Percentiles rank a stretch among this genome's conserved stretches.
Conservation (phyloP, 2,888 invertebrate genomes). For the Lasius fuliginosus region DNA sequence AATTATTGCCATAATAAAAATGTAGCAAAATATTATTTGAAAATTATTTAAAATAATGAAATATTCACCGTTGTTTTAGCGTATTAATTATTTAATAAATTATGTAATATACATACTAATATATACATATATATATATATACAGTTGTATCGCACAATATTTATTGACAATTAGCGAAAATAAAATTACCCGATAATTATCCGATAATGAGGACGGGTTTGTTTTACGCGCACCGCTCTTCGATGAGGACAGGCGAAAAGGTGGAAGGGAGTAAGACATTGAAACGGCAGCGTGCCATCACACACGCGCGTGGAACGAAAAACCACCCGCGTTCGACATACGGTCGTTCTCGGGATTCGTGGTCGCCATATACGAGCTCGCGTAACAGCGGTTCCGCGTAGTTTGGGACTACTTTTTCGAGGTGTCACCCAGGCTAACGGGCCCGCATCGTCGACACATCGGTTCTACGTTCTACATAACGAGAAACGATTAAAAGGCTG, state of each 20-base stretch:
- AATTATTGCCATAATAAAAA: neutral
- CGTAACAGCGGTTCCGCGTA: constrained; percentile 78
- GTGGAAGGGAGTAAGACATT: constrained; percentile 52
- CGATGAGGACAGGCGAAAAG: constrained; percentile 16
- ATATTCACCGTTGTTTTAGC: neutral
- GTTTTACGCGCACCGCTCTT: neutral
- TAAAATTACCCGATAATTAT: constrained; percentile 12
- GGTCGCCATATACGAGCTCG: constrained; percentile 38
- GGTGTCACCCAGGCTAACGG: constrained; percentile 75
- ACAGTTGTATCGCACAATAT: neutral
- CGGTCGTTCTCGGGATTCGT: constrained; percentile 70
- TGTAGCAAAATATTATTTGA: neutral
- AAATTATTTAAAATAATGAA: neutral
- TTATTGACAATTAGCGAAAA: neutral
- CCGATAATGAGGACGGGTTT: neutral
- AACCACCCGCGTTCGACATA: constrained; percentile 76
- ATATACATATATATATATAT: too few relatives aligned
- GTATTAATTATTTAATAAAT: neutral
- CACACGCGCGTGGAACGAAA: constrained; percentile 63
- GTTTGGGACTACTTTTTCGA: constrained; percentile 83
- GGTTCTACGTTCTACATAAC: constrained; percentile 60
- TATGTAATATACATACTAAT: neutral
- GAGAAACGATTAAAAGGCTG: constrained; percentile 77
- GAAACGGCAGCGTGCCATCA: constrained; percentile 67
- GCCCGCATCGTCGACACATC: constrained; percentile 59